A percentile compares a stretch with the other conserved stretches of the same genome.
phyloP scores from a whole-genome alignment of 2,797 vertebrate genomes.

The Myotis pilosus region DNA sequence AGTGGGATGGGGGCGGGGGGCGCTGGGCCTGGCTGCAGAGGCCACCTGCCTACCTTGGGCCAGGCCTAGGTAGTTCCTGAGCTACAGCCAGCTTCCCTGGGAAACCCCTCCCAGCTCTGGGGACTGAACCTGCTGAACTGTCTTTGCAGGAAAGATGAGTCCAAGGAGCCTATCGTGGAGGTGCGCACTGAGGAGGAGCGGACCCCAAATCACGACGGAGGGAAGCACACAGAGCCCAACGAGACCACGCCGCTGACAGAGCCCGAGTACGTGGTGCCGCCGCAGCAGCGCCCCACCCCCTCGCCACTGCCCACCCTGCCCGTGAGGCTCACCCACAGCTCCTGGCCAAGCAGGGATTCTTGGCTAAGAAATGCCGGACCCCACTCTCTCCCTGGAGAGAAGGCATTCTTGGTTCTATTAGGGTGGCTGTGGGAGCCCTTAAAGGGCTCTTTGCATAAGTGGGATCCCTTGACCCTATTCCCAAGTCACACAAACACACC shows the following conservation, averaged over 20 bases:
- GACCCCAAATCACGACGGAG: conserved; percentile 96
- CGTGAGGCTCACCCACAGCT: not conserved
- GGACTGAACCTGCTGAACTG: conserved; percentile 2
- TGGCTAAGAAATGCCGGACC: not conserved
- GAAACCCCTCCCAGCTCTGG: not conserved
- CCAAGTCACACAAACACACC: not conserved
- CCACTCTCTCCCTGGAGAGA: not conserved
- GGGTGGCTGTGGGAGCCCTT: not conserved
- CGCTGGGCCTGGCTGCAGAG: not conserved
- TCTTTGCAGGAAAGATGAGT: conserved; percentile 93
- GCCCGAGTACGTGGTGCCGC: conserved; percentile 90
- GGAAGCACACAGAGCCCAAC: conserved; percentile 94
- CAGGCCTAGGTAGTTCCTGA: not conserved
- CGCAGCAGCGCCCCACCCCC: not conserved
- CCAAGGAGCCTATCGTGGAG: conserved; percentile 98
- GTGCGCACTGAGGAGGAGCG: conserved; percentile 95
- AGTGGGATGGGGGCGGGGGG: not conserved
- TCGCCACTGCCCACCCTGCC: not conserved
- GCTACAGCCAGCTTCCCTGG: not conserved
- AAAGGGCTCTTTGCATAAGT: not conserved
- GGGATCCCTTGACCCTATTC: not conserved
- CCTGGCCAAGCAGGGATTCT: not conserved
- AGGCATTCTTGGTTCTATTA: not conserved
- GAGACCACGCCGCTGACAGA: conserved; percentile 98
- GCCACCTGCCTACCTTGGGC: not conserved